phyloP scores from a whole-genome alignment of 2,797 vertebrate species.

The Psittacula derbiana region DNA sequence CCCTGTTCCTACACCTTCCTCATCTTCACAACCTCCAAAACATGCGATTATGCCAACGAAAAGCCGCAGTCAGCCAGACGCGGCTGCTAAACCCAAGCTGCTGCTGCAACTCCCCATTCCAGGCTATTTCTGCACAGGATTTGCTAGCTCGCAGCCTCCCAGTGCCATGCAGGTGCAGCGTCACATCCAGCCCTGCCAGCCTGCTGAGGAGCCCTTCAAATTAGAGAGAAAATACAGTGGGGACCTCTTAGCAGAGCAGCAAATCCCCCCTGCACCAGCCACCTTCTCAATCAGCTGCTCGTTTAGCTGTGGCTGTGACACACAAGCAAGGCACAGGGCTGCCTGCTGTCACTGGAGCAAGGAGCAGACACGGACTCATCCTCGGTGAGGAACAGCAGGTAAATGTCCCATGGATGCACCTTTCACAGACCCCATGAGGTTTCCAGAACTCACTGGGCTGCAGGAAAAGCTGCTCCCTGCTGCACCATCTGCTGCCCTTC shows the following conservation, averaged over 20 bases:
- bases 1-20: not conserved
- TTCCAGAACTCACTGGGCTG: not conserved
- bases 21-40: not conserved
- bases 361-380: not conserved
- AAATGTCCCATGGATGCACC: not conserved
- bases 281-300: not conserved
- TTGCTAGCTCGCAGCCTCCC: not conserved
- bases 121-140: not conserved
- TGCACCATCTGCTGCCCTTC: not conserved
- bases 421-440: not conserved
- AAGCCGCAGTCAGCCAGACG: not conserved
- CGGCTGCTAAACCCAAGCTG: not conserved
- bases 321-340: not conserved
- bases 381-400: not conserved
- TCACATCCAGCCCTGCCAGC: not conserved
- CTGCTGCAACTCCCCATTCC: not conserved
- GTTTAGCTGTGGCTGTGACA: not conserved
- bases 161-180: not conserved
- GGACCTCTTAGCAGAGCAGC: not conserved
- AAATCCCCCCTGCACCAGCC: not conserved
- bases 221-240: not conserved
- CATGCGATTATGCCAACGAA: not conserved
- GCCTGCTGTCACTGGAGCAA: rapidly evolving
- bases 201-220: not conserved
- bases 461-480: not conserved